Conservation (phyloP, 2,797 vertebrate genomes). For the Gallinago solitaria region DNA sequence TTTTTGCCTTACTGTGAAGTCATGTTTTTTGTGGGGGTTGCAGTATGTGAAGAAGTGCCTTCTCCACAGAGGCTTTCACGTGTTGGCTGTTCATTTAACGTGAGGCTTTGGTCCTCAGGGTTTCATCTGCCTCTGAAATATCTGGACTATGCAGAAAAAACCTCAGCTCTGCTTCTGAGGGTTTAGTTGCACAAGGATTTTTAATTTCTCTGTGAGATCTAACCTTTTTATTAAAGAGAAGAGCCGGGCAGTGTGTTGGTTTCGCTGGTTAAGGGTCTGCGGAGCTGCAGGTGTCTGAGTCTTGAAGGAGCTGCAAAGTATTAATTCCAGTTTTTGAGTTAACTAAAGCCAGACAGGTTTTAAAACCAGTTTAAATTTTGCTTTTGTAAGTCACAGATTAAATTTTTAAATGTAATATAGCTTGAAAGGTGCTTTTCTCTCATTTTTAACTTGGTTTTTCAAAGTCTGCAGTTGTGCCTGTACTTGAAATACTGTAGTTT, state of each 20-base stretch:
- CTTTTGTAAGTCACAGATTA: neutral
- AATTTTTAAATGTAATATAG: neutral
- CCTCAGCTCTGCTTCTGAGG: neutral
- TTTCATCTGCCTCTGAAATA: neutral
- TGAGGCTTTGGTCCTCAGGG: neutral
- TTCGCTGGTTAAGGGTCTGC: neutral
- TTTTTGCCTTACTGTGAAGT: neutral
- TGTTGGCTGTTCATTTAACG: neutral
- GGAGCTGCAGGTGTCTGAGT: neutral
- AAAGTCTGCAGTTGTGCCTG: neutral
- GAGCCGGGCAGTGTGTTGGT: neutral
- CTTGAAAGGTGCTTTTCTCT: neutral
- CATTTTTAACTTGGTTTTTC: neutral
- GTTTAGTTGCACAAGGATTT: neutral
- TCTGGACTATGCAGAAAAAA: accelerated
- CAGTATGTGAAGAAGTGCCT: neutral
- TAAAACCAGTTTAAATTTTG: neutral
- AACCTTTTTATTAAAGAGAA: neutral
- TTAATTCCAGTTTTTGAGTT: neutral
- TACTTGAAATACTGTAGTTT: neutral
- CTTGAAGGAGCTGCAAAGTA: neutral
- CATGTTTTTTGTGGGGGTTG: neutral
- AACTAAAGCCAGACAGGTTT: neutral
- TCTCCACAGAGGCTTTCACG: neutral
- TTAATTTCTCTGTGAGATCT: neutral